Evolutionary conservation across 2,797 vertebrate species (phyloP), one percentile per base, ranked within the genome.

Genomic region (Rhinogobio ventralis): DNA sequence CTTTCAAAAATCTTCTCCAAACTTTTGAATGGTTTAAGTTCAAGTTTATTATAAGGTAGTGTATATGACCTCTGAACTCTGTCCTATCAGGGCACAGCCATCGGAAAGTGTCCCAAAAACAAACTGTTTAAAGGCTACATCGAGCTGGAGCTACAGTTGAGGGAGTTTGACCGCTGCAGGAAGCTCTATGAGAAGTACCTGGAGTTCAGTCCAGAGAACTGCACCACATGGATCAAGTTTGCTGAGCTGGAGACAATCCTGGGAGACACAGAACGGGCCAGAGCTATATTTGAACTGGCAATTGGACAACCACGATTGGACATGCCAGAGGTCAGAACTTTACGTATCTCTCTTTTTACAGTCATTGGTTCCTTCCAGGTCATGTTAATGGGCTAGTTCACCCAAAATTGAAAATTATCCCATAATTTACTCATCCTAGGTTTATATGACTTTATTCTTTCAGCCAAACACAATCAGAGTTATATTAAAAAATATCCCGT

Each of bases 151-250:
- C 91, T 99, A 42, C 98, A 99, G 86, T 90, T 99, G 80, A 92
- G 98, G 0, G 98, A 99, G 91, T 99, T 99, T 30, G 98, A 99
- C 91, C 96, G 98, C 55, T 99, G 98, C 91, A 95, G 98, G 87
- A 99, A 99, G 87, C 96, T 99, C 53, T 99, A 99, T 53, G 97
- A 99, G 88, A 99, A 99, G 10, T 99, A 98, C 91, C 91, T 99
- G 93, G 97, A 99, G 93, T 99, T 98, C 92, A 94, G 93, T 2
- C 97, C 98, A 0, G 98, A 99, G 82, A 99, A 99, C 95, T 99
- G 98, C 93, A 98, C 97, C 0, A 99, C 98, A 0, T 99, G 98
- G 98, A 99, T 99, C 93, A 99, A 99, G 92, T 99, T 99, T 90
- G 95, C 97, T 0, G 98, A 99, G 89, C 93, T 99, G 88, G 98